These are phyloP conservation scores for Phthorimaea operculella DNA, from an alignment of 1,140 invertebrate species.

Conservation along the genomic window DNA sequence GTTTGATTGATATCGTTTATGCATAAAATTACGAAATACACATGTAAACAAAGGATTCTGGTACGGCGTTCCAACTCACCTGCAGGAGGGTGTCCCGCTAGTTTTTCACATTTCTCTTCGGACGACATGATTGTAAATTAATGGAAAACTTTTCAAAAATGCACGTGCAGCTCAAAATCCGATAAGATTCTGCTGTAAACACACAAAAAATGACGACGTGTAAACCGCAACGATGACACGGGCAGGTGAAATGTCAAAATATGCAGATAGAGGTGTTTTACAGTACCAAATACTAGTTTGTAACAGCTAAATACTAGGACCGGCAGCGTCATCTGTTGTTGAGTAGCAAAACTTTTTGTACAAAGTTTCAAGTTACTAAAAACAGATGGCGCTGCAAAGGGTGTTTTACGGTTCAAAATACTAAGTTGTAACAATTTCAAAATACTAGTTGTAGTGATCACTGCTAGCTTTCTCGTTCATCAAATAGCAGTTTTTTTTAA, in stretches of 20 bases:
- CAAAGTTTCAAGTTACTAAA: no score
- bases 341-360: no score
- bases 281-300: neutral
- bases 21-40: neutral
- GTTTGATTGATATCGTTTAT: neutral
- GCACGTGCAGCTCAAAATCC: slow-evolving; percentile 17
- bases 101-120: slow-evolving; percentile 75
- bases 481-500: neutral
- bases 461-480: neutral
- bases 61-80: slow-evolving; percentile 67
- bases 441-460: slow-evolving; percentile 2
- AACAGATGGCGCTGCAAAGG: no score
- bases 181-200: slow-evolving; percentile 39
- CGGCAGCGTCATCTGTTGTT: no score
- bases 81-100: slow-evolving; percentile 86
- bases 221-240: slow-evolving; percentile 30
- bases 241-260: slow-evolving; percentile 19
- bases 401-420: neutral
- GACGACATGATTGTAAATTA: slow-evolving; percentile 55
- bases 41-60: slow-evolving; percentile 22
- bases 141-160: slow-evolving; percentile 1
- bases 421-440: neutral
- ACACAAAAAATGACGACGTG: slow-evolving; percentile 44
- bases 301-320: neutral
- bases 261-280: neutral